These are phyloP conservation scores for Drosophila birchii DNA, from an alignment of 2,888 invertebrate genomes.

Conservation along the genomic window DNA sequence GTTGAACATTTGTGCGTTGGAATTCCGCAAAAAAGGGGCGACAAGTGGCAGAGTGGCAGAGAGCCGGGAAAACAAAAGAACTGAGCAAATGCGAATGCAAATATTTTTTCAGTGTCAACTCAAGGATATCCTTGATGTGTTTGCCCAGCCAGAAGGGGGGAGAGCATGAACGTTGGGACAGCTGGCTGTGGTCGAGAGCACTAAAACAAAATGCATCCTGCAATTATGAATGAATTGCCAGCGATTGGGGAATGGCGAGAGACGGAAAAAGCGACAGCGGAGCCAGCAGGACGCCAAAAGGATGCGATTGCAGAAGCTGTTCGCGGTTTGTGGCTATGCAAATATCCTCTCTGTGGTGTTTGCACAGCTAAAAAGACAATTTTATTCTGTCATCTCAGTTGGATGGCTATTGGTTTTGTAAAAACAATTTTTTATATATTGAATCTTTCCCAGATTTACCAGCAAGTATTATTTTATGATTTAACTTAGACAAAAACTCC, in stretches of 20 bases:
- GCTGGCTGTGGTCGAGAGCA: conserved; percentile 21
- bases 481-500: neutral
- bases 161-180: neutral
- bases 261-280: conserved; percentile 26
- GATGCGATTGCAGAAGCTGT: conserved; percentile 57
- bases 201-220: conserved; percentile 74
- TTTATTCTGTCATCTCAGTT: neutral
- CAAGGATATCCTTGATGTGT: conserved; percentile 79
- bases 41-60: conserved; percentile 16
- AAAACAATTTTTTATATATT: neutral
- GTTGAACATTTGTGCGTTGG: conserved; percentile 24
- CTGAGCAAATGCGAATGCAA: conserved; percentile 20
- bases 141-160: conserved; percentile 48
- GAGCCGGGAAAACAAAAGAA: neutral
- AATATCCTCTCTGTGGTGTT: conserved; percentile 23
- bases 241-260: conserved; percentile 14
- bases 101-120: conserved; percentile 76
- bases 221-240: conserved; percentile 71
- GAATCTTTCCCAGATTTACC: neutral
- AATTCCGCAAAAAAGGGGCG: conserved; percentile 12
- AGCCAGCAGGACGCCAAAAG: conserved; percentile 53
- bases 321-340: conserved; percentile 35
- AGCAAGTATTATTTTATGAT: neutral
- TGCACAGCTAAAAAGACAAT: neutral
- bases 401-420: neutral